phyloP scores from a whole-genome alignment of 2,113 vertebrate genomes.

The Lethenteron camtschaticum region DNA sequence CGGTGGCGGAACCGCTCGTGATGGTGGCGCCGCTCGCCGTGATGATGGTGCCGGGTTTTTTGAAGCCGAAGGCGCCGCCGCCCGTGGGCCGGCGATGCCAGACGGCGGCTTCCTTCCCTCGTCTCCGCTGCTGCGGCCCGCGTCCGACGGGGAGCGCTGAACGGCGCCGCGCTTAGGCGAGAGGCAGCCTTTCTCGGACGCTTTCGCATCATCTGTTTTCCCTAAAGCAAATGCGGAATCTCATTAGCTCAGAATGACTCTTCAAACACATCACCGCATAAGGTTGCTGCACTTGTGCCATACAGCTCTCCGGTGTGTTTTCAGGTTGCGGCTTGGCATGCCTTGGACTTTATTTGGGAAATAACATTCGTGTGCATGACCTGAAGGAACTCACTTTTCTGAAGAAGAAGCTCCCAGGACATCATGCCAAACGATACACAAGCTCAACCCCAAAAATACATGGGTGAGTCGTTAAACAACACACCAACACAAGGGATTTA shows the following conservation, averaged over 20 bases:
- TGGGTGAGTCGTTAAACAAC: too few relatives aligned
- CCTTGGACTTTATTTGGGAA: too few relatives aligned
- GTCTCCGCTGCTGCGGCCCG: constrained; percentile 69
- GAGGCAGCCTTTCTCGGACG: constrained; percentile 72
- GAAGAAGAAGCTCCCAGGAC: too few relatives aligned
- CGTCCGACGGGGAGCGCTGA: constrained; percentile 73
- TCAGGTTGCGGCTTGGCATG: constrained; percentile 18
- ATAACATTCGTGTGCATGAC: too few relatives aligned
- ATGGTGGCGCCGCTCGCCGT: constrained; percentile 75
- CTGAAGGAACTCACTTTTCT: too few relatives aligned
- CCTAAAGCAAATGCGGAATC: constrained; percentile 29
- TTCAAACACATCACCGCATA: too few relatives aligned
- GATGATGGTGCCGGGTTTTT: constrained; percentile 56
- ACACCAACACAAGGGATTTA: too few relatives aligned
- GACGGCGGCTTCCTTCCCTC: constrained; percentile 50
- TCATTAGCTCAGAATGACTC: constrained; percentile 10
- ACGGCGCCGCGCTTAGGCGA: constrained; percentile 53
- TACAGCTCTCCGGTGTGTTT: constrained; percentile 46
- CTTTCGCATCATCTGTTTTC: constrained; percentile 90
- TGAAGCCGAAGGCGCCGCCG: constrained; percentile 63
- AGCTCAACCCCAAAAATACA: too few relatives aligned
- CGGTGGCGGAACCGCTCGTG: constrained; percentile 74
- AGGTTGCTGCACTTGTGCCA: too few relatives aligned
- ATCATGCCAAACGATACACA: too few relatives aligned
- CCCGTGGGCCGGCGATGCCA: constrained; percentile 32